A percentile compares a stretch with the other conserved stretches of the same genome.
Evolutionary conservation across 1,140 invertebrate genomes (phyloP).

Genomic region (Rhysida immarginata): DNA sequence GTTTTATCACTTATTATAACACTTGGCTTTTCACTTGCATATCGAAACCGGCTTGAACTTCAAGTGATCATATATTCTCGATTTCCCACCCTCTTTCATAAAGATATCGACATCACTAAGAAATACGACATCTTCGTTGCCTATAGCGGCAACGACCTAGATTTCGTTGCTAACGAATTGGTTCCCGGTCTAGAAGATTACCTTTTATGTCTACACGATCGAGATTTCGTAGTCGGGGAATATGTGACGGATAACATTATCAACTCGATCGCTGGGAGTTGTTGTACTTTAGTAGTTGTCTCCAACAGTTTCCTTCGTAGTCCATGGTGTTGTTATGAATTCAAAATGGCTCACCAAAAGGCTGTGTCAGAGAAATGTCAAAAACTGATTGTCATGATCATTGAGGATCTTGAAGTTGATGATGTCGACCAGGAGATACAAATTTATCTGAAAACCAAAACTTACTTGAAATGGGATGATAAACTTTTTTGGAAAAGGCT

Average conservation of each 20-base stretch:
- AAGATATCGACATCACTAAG: too few relatives aligned
- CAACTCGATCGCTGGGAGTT: too few relatives aligned
- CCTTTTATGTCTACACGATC: constrained; percentile 3
- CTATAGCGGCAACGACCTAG: constrained; percentile 26
- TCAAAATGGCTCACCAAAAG: constrained; percentile 21
- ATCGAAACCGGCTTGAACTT: too few relatives aligned
- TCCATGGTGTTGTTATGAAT: constrained; percentile 26
- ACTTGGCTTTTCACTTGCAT: too few relatives aligned
- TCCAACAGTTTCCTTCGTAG: constrained; percentile 23
- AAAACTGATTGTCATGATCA: constrained; percentile 21
- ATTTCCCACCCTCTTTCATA: too few relatives aligned
- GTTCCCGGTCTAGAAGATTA: constrained; percentile 22
- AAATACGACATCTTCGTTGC: too few relatives aligned
- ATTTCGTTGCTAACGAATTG: constrained; percentile 24
- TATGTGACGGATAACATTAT: too few relatives aligned
- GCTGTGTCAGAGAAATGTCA: constrained; percentile 20
- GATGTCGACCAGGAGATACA: constrained; percentile 27
- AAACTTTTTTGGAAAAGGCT: constrained; percentile 89
- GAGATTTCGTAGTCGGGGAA: constrained; percentile 1
- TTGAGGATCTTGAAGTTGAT: constrained; percentile 19
- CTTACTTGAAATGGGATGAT: constrained; percentile 77
- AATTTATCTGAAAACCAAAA: constrained; percentile 34
- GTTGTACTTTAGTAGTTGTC: constrained; percentile 13
- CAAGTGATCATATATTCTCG: too few relatives aligned
- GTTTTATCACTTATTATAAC: too few relatives aligned